Base-by-base conservation (phyloP, 1,140 invertebrate genomes). In the Neelides sp. region DNA sequence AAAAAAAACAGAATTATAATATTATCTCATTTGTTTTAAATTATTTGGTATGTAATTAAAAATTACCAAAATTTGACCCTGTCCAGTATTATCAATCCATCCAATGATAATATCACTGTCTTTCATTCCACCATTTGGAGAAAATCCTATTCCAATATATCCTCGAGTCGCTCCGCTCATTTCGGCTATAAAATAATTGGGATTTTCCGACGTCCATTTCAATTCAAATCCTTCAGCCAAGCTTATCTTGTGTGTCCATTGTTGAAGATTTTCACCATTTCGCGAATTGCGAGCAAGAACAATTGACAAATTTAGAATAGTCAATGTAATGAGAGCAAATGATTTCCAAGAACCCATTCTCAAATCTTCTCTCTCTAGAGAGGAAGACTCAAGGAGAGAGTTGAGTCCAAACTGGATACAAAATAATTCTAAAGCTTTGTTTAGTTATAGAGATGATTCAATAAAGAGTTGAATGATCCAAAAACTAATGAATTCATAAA, bases 91-190 rank as follows among this genome's bases (percentile, higher is more conserved):
- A 70, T 87, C 80, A 4, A 89, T 78, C 85, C 85, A 90, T 22
- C 77, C 75, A 41, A 88, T 68, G 2, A 87, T 72, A 52, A 91
- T 76, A 69, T 90, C 86, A 1, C 83, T 80, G 8, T 76, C 77
- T 59, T 73, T 73, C 84, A 87, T 86, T 1, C 70, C 71, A 48
- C 74, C 76, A 57, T 75, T 75, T 4, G 73, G 71, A 44, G 81
- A 82, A 58, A 85, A 80, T 1, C 83, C 83, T 22, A 86, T 69
- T 1, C 79, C 81, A 34, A 85, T 66, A 64, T 79, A 85, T n/a
- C 83, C 83, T 7, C 64, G 63, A 0, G 82, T 82, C 45, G 68
- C 73, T 0, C 77, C 81, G 20, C 32, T 36, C 17, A 52, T 36
- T 36, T 52, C 50, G 41, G 45, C 45, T 2, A 42, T 30, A 3